phyloP scores from a whole-genome alignment of 2,888 invertebrate species.

The Drosophila nigritarsus region DNA sequence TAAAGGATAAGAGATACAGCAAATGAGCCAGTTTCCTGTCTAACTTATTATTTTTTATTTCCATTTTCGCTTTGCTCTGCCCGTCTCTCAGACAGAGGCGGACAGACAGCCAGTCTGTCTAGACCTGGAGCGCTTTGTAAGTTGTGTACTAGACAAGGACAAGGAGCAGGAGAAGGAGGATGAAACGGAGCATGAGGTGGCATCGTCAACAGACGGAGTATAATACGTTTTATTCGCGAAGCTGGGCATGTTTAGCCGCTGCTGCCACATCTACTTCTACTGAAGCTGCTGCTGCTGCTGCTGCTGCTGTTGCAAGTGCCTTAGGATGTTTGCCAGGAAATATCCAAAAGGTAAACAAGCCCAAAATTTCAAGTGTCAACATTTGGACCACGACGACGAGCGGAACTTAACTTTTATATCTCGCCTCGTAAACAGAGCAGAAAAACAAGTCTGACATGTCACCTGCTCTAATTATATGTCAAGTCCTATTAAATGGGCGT shows the following conservation, averaged over 20 bases:
- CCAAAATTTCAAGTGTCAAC: slow-evolving; percentile 56
- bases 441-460: slow-evolving; percentile 9
- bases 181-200: background rate
- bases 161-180: background rate
- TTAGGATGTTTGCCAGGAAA: slow-evolving; percentile 60
- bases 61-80: slow-evolving; percentile 8
- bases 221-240: slow-evolving; percentile 22
- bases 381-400: slow-evolving; percentile 47
- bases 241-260: slow-evolving; percentile 17
- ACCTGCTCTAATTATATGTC: slow-evolving; percentile 55
- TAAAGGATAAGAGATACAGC: slow-evolving; percentile 24
- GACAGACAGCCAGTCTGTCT: slow-evolving; percentile 4
- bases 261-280: background rate
- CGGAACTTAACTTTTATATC: slow-evolving; percentile 52
- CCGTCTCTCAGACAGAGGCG: background rate
- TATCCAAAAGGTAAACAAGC: slow-evolving; percentile 57
- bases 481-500: slow-evolving; percentile 43
- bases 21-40: slow-evolving; percentile 35
- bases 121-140: slow-evolving; percentile 24
- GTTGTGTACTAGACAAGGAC: slow-evolving; percentile 8
- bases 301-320: slow-evolving; percentile 35
- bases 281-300: slow-evolving; percentile 9
- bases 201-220: background rate
- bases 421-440: slow-evolving; percentile 38
- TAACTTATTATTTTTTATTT: slow-evolving; percentile 12